phyloP scores from a whole-genome alignment of 2,797 vertebrate species.

The Rallus crepitans region DNA sequence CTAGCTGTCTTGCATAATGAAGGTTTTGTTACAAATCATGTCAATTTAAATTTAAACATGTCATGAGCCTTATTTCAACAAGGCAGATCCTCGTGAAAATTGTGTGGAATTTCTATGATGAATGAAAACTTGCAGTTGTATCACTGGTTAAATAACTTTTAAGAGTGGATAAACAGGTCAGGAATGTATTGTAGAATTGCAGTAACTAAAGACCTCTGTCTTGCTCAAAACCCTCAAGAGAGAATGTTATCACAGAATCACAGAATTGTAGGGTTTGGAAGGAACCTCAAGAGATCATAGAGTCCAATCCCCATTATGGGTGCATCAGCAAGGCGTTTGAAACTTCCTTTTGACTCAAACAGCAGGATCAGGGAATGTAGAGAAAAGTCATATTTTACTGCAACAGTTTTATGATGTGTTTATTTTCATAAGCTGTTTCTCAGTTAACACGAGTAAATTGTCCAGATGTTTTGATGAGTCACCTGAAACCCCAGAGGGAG shows the following conservation, averaged over 20 bases:
- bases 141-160: neutral
- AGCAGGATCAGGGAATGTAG: neutral
- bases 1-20: constrained; percentile 26
- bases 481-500: neutral
- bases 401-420: neutral
- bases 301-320: neutral
- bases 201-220: neutral
- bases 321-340: neutral
- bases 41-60: neutral
- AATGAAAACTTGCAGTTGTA: neutral
- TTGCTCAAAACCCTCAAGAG: neutral
- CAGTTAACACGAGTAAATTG: neutral
- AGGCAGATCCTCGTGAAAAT: neutral
- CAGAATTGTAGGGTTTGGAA: too few relatives aligned
- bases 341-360: neutral
- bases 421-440: neutral
- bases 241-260: neutral
- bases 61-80: neutral
- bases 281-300: too few relatives aligned
- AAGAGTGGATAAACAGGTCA: neutral
- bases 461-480: neutral
- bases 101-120: neutral
- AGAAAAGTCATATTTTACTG: neutral
- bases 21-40: neutral
- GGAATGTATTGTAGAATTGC: neutral